Evolutionary conservation across 2,888 invertebrate species (phyloP), one percentile per base, ranked within the genome.

Genomic region (Drosophila conformis): DNA sequence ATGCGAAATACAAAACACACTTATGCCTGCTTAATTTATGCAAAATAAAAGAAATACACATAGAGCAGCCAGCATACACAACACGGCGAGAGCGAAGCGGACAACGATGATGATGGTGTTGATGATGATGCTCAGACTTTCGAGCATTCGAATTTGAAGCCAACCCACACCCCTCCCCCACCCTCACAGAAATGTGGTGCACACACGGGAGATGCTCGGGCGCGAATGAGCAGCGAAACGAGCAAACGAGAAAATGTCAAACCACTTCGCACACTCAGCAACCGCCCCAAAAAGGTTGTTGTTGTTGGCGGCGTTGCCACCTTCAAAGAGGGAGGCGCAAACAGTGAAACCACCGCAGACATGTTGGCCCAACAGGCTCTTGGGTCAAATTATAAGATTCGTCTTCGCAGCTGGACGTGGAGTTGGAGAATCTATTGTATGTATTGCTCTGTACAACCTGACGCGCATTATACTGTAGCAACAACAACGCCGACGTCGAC

Each of bases 1-100:
- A 77, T 69, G 78, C 80, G 72, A 76, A 78, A 68, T 73, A 76
- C 83, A 83, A 85, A 83, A 68, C 75, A 85, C 88, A 88, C 88
- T 88, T 88, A 86, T 88, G 88, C 85, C 86, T 88, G 87, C 87
- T 88, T 86, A 86, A 88, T 86, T 86, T 86, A 86, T 86, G 85
- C 89, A 86, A 86, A 86, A 86, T 86, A 86, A 86, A 86, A 88
- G 83, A 88, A 86, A 88, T 86, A 86, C 86, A 82, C 80, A 83
- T 77, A 72, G 59, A 69, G 56, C 56, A 59, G 54, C 38, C 27
- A 27, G 27, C 40, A 40, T 29, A 40, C 21, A 42, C 42, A 57
- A 31, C 15, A 31, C 27, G 25, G 31, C 51, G 68, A 67, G 68
- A 40, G 29, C 40, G 21, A 29, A 57, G 10, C 29, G 40, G 15